Evolutionary conservation across 37 sponge, comb jelly and placozoan genomes (phyloP), one percentile per base, ranked within the genome.

Genomic region (Spongia lamella): DNA sequence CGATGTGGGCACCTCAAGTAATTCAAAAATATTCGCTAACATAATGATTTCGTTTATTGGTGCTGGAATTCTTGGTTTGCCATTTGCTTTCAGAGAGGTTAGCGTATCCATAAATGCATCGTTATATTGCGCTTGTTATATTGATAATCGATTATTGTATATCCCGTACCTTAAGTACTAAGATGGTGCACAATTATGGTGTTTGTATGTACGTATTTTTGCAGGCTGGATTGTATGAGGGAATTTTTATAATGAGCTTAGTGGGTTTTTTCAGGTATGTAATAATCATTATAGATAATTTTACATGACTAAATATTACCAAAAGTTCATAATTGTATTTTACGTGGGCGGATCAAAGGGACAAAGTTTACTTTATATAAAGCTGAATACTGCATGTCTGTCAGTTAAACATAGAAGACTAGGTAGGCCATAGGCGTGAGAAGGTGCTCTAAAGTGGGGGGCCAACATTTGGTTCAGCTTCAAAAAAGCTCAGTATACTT

Each of bases 21-120:
- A 59, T 2, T 20, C 88, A 57, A 97, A 93, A 47, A 75, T 91
- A 17, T 97, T 91, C 52, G 98, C 86, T 39, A 97, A 97, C 72
- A 93, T 97, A 51, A 86, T 90, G 72, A 97, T 97, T 19, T 88
- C 98, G 0, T 97, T 97, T 75, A 84, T 97, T 39, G 98, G 98
- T 59, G 88, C 98, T 39, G 98, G 98, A 1, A 87, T 97, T 35
- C 78, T 97, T 0, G 98, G 94, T 5, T 79, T 97, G 0, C 98
- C 98, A 0, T 97, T 84, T 66, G 98, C 98, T 25, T 97, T 93
- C 85, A 93, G 82, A 79, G 94, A 97, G 80, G 98, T 95, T 17
- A 3, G 75, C 27, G 26, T 51, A 33, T n/a, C n/a, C n/a, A n/a
- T n/a, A n/a, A n/a, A 13, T 24, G 24, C 20, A 24, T n/a, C 63